Conservation (phyloP, 2,888 invertebrate genomes). For the Cosmopolites sordidus region DNA sequence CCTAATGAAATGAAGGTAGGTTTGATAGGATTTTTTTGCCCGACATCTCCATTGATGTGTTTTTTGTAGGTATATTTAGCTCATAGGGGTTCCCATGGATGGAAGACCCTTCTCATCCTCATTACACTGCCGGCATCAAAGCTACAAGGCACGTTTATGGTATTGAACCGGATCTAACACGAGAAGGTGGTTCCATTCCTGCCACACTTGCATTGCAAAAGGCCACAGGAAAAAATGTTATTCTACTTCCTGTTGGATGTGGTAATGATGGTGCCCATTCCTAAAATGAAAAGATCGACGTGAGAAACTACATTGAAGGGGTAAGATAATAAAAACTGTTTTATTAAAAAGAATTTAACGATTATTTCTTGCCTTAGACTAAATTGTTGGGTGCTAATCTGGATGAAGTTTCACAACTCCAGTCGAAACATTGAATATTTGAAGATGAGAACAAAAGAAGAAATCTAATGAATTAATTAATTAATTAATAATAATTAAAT, state of each 20-base stretch:
- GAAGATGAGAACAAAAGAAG: too few relatives aligned
- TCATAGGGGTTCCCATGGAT: slow-evolving; percentile 86
- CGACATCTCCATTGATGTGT: not conserved
- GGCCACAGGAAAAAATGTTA: slow-evolving; percentile 87
- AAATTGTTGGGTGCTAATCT: slow-evolving; percentile 88
- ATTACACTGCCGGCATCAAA: slow-evolving; percentile 82
- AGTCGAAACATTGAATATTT: too few relatives aligned
- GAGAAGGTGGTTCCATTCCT: slow-evolving; percentile 97
- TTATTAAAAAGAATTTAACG: too few relatives aligned
- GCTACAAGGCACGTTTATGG: slow-evolving; percentile 82
- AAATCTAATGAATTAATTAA: too few relatives aligned
- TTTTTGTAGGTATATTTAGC: slow-evolving; percentile 33
- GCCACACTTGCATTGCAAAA: slow-evolving; percentile 91
- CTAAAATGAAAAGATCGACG: slow-evolving; percentile 96
- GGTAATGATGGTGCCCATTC: slow-evolving; percentile 98
- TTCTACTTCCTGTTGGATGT: slow-evolving; percentile 90
- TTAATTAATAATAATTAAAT: too few relatives aligned
- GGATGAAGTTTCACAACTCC: slow-evolving; percentile 62
- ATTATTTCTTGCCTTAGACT: too few relatives aligned
- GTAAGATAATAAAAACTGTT: slow-evolving; percentile 48
- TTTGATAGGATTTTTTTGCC: not conserved
- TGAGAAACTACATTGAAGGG: slow-evolving; percentile 89
- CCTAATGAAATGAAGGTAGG: slow-evolving; percentile 78
- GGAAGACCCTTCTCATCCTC: slow-evolving; percentile 85
- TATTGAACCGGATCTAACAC: slow-evolving; percentile 87